Evolutionary conservation across 2,797 vertebrate species (phyloP).

Genomic region (Apodemus agrarius): DNA sequence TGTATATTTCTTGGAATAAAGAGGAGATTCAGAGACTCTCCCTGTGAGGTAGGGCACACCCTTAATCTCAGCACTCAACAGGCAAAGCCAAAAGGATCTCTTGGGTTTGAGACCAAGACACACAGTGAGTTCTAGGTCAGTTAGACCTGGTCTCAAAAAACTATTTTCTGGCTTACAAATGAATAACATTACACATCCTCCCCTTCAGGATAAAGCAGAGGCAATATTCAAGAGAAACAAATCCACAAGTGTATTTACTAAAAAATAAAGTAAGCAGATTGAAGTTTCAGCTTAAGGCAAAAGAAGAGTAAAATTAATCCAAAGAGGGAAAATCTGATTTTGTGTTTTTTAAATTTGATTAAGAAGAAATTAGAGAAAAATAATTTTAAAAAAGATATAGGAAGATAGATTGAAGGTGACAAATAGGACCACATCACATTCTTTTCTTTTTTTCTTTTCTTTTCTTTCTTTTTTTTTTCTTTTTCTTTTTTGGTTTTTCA

Average conservation of each 20-base stretch:
- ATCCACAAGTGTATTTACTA: background rate
- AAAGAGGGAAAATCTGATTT: background rate
- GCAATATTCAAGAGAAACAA: background rate
- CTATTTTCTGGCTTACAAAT: background rate
- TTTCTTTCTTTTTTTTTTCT: too few species aligned
- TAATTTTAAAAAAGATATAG: background rate
- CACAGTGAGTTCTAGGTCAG: background rate
- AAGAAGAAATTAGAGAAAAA: background rate
- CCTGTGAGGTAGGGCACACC: background rate
- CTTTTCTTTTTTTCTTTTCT: too few species aligned
- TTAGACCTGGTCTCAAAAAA: background rate
- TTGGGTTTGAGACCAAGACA: background rate
- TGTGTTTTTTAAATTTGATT: background rate
- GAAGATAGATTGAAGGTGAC: background rate
- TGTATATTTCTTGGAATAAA: background rate
- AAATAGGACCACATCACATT: background rate
- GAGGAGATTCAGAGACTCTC: background rate
- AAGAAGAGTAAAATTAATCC: background rate
- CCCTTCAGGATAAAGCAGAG: background rate
- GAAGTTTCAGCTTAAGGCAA: background rate
- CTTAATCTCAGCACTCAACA: background rate
- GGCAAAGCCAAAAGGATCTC: background rate
- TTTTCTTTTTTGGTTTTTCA: too few species aligned
- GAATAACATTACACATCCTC: background rate
- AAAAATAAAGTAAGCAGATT: background rate